Evolutionary conservation across 2,113 vertebrate species (phyloP), one percentile per base, ranked within the genome.

Genomic region (Salvelinus namaycush): DNA sequence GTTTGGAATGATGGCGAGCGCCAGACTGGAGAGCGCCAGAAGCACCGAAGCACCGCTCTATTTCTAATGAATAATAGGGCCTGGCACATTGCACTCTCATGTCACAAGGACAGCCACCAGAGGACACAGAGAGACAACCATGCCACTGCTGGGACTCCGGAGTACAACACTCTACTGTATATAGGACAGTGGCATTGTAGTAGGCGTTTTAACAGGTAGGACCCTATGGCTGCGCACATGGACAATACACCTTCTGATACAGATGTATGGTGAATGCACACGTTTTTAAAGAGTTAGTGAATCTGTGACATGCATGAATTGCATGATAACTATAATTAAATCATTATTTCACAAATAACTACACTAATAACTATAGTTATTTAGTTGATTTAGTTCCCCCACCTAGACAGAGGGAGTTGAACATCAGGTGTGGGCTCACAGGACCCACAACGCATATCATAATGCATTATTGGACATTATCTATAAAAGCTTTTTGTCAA

Each of bases 61-160:
- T 94, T 93, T 84, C 92, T 92, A 93, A 88, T 84, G 60, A 83
- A 90, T 90, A 87, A 91, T 89, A 90, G 81, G 83, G 82, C 82
- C 82, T 26, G 87, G 68, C 34, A n/a, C 24, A 14, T 73, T 24
- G 3, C 68, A 69, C 68, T 76, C 82, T 78, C 68, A 70, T 76
- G 76, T 5, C 9, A 44, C 62, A 76, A 83, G 80, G 81, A 79
- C 83, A 59, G 69, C 76, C 82, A 81, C 80, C 77, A 79, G 71
- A 84, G 81, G 85, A 84, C 81, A 39, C 67, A 68, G 5, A 67
- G 20, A 67, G 26, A 31, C 27, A 67, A 67, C 27, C 83, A 76
- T 81, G 78, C 75, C 78, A 74, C 78, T 68, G 69, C 78, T 69
- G 67, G 73, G 80, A 75, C 82, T 59, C 51, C 60, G 54, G 66